These are phyloP conservation scores for Hirtodrosophila histrioides DNA, from an alignment of 2,888 invertebrate species.

Conservation along the genomic window DNA sequence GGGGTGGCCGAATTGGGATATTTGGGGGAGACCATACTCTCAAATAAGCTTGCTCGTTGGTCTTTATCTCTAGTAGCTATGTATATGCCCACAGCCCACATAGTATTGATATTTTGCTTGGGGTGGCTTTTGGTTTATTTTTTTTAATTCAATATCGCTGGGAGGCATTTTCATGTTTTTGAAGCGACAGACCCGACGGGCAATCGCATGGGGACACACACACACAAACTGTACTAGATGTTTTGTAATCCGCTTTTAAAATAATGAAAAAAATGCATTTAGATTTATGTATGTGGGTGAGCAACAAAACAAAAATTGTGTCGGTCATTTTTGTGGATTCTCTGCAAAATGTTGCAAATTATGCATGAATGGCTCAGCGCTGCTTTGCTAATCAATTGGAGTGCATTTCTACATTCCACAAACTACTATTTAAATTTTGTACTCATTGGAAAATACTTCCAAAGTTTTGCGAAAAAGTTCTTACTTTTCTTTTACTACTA, in stretches of 20 bases:
- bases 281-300: constrained; percentile 28
- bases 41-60: constrained; percentile 12
- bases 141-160: constrained; percentile 55
- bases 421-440: background rate
- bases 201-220: constrained; percentile 16
- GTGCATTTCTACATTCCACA: constrained; percentile 13
- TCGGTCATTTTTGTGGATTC: constrained; percentile 20
- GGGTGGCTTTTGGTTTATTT: constrained; percentile 30
- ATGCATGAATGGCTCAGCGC: constrained; percentile 44
- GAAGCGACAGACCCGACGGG: constrained; percentile 42
- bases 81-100: constrained; percentile 6
- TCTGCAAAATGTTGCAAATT: constrained; percentile 31
- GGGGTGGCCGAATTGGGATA: background rate
- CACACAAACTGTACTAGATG: constrained; percentile 16
- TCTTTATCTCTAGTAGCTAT: background rate
- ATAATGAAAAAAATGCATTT: constrained; percentile 59
- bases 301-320: constrained; percentile 20
- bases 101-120: constrained; percentile 14
- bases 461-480: constrained; percentile 22
- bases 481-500: constrained; percentile 12
- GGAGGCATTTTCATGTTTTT: constrained; percentile 31
- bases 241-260: constrained; percentile 71
- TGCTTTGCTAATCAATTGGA: constrained; percentile 46
- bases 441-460: background rate
- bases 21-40: background rate